Evolutionary conservation across 1,140 invertebrate genomes (phyloP).

Genomic region (Argopecten irradians): DNA sequence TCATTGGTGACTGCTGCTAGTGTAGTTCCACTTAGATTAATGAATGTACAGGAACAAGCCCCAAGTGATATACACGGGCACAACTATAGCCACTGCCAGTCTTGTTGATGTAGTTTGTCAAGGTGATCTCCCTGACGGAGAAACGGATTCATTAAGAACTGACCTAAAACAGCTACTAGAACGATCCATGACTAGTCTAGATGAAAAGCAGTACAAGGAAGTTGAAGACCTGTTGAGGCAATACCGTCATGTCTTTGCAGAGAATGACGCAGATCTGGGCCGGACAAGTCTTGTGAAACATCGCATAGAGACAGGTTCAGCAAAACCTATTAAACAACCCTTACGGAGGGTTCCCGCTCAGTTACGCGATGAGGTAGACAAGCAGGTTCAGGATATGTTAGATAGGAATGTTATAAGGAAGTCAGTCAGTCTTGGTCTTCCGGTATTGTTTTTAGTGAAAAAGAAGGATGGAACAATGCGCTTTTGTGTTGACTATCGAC

Average conservation of each 20-base stretch:
- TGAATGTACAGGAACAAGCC: slow-evolving; percentile 6
- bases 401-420: slow-evolving; percentile 49
- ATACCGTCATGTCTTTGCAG: slow-evolving; percentile 28
- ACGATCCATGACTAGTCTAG: neutral
- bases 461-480: slow-evolving; percentile 52
- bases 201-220: neutral
- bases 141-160: neutral
- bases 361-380: slow-evolving; percentile 28
- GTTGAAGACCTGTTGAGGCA: neutral
- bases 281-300: slow-evolving; percentile 28
- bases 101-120: neutral
- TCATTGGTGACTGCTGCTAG: neutral
- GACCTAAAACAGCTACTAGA: neutral
- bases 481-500: too few species aligned
- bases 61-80: neutral
- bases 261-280: slow-evolving; percentile 31
- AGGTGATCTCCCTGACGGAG: neutral
- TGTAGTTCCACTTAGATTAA: slow-evolving; percentile 7
- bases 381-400: slow-evolving; percentile 48
- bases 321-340: slow-evolving; percentile 33
- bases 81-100: neutral
- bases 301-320: slow-evolving; percentile 34
- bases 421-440: neutral
- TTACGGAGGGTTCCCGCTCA: slow-evolving; percentile 34
- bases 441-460: slow-evolving; percentile 40